phyloP scores from a whole-genome alignment of 2,113 vertebrate genomes.

The Clinocottus analis region DNA sequence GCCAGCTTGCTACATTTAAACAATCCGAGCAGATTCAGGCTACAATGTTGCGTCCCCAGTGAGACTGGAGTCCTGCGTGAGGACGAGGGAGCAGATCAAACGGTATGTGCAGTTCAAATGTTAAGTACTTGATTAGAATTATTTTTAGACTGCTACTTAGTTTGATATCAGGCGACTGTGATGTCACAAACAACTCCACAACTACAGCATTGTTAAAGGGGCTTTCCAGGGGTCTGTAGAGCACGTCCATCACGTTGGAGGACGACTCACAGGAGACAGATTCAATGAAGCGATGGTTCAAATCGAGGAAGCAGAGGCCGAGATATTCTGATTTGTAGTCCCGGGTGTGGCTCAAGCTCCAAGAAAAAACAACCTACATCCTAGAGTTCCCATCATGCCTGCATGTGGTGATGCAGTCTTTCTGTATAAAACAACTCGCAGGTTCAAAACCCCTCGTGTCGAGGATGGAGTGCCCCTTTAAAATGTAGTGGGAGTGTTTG shows the following conservation, averaged over 20 bases:
- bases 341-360: not conserved
- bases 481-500: not conserved
- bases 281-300: not conserved
- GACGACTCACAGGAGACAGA: not conserved
- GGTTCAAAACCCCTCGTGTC: not conserved
- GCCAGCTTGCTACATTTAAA: too few relatives aligned
- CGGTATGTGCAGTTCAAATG: not conserved
- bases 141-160: constrained; percentile 11
- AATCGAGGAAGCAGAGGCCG: not conserved
- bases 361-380: not conserved
- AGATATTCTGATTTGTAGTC: not conserved
- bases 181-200: rapidly evolving
- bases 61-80: constrained; percentile 46
- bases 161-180: not conserved
- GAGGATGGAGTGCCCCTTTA: constrained; percentile 12
- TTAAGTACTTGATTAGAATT: not conserved
- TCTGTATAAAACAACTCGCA: too few relatives aligned
- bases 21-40: constrained; percentile 27
- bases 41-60: constrained; percentile 35
- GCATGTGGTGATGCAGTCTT: too few relatives aligned
- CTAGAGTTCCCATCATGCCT: not conserved
- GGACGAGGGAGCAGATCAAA: constrained; percentile 45
- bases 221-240: not conserved
- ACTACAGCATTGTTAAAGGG: constrained; percentile 12
- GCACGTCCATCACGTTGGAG: not conserved